Evolutionary conservation across 2,888 invertebrate genomes (phyloP).

Genomic region (Acheta domesticus): DNA sequence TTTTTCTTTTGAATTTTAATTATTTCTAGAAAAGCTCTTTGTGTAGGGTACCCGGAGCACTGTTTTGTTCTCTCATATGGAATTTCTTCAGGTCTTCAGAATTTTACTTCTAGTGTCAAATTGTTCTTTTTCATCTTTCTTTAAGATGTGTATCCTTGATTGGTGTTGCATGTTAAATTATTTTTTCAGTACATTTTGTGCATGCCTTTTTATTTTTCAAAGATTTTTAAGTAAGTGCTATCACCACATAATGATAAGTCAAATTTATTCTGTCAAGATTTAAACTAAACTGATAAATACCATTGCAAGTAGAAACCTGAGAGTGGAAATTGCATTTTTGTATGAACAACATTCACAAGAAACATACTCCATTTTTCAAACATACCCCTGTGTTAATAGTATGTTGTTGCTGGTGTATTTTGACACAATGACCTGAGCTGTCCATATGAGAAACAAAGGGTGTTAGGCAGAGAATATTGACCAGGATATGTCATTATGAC

Average conservation of each 20-base stretch:
- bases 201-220: not conserved
- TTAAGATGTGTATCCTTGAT: not conserved
- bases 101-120: not conserved
- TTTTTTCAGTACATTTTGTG: not conserved
- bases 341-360: no score
- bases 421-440: not conserved
- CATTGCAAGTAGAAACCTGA: no score
- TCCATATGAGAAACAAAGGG: constrained; percentile 1
- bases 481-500: not conserved
- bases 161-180: not conserved
- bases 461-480: not conserved
- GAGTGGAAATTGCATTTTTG: no score
- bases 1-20: not conserved
- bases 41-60: not conserved
- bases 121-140: not conserved
- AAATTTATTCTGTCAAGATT: no score
- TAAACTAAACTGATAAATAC: no score
- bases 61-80: constrained; percentile 6
- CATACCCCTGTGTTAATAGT: no score
- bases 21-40: constrained; percentile 1
- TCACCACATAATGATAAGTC: no score
- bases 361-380: no score
- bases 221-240: no score
- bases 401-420: not conserved
- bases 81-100: constrained; percentile 9